A percentile compares a stretch with the other conserved stretches of the same genome.
Evolutionary conservation across 2,888 invertebrate species (phyloP).

Genomic region (Colletes collaris): DNA sequence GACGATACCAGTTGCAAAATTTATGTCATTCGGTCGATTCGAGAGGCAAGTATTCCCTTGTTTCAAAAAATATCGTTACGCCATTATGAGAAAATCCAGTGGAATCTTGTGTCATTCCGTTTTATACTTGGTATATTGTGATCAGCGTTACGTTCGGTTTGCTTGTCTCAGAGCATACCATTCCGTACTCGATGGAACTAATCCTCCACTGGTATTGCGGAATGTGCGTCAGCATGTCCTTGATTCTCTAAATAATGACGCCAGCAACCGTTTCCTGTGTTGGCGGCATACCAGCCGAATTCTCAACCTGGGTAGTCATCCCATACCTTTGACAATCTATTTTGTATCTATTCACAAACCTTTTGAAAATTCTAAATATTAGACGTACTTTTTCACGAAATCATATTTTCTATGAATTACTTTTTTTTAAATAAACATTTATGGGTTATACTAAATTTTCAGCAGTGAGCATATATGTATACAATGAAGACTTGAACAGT

Average conservation of each 20-base stretch:
- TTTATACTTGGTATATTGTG: conserved; percentile 50
- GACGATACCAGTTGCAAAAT: conserved; percentile 33
- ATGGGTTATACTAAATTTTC: too few species aligned
- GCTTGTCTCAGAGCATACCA: conserved; percentile 48
- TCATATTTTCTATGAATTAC: too few species aligned
- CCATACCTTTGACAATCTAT: too few species aligned
- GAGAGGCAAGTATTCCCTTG: conserved; percentile 13
- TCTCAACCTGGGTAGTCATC: too few species aligned
- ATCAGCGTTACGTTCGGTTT: conserved; percentile 60
- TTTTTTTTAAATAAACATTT: too few species aligned
- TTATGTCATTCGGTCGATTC: conserved; percentile 34
- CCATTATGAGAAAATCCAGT: conserved; percentile 43
- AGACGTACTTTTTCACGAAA: too few species aligned
- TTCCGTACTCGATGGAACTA: conserved; percentile 28
- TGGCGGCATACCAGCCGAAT: too few species aligned
- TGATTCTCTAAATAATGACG: conserved; percentile 49
- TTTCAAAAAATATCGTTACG: conserved; percentile 33
- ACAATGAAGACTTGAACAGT: too few species aligned
- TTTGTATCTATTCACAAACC: too few species aligned
- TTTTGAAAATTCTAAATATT: too few species aligned
- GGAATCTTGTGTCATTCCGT: conserved; percentile 43
- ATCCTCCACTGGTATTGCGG: conserved; percentile 40
- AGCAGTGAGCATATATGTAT: too few species aligned
- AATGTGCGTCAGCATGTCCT: conserved; percentile 50
- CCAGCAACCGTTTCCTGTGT: background rate